Percentiles rank a stretch among this genome's conserved stretches.
phyloP scores from a whole-genome alignment of 2,888 invertebrate genomes.

The Serrognathus titanus region DNA sequence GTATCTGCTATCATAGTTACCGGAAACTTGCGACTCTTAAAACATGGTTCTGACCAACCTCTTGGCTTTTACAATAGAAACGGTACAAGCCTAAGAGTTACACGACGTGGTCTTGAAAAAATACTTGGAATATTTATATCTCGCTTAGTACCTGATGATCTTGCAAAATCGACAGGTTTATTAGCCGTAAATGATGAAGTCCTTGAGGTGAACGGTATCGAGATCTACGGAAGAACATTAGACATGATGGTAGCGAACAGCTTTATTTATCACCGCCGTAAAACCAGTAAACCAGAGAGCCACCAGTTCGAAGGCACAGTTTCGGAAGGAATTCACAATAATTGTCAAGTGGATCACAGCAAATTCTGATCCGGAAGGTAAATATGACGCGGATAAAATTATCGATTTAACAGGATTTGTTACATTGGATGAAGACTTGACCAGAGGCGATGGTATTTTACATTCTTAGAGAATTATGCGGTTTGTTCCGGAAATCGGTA shows the following conservation, averaged over 20 bases:
- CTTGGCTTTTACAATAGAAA: slow-evolving; percentile 95
- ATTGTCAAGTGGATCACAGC: slow-evolving; percentile 68
- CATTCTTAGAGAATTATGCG: slow-evolving; percentile 7
- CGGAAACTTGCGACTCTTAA: slow-evolving; percentile 94
- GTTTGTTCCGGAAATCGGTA: neutral
- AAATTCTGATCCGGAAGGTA: slow-evolving; percentile 50
- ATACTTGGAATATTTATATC: slow-evolving; percentile 97
- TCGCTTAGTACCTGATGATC: slow-evolving; percentile 91
- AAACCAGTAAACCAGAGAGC: slow-evolving; percentile 94
- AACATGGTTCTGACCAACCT: slow-evolving; percentile 97
- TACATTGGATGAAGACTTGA: slow-evolving; percentile 13
- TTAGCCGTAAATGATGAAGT: slow-evolving; percentile 99
- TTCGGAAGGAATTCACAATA: slow-evolving; percentile 69
- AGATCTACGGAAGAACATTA: slow-evolving; percentile 96
- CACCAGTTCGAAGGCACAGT: slow-evolving; percentile 68
- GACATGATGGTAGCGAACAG: slow-evolving; percentile 99
- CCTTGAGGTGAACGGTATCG: slow-evolving; percentile 99
- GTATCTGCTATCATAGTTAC: slow-evolving; percentile 99
- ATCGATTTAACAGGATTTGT: slow-evolving; percentile 76
- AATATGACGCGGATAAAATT: slow-evolving; percentile 81
- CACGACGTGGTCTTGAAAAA: slow-evolving; percentile 82
- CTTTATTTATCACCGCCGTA: slow-evolving; percentile 96
- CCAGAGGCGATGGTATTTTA: slow-evolving; percentile 10
- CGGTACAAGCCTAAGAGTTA: slow-evolving; percentile 84
- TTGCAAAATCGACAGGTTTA: slow-evolving; percentile 95